These are phyloP conservation scores for Drosophila pallidifrons DNA, from an alignment of 1,140 invertebrate species.

Conservation along the genomic window DNA sequence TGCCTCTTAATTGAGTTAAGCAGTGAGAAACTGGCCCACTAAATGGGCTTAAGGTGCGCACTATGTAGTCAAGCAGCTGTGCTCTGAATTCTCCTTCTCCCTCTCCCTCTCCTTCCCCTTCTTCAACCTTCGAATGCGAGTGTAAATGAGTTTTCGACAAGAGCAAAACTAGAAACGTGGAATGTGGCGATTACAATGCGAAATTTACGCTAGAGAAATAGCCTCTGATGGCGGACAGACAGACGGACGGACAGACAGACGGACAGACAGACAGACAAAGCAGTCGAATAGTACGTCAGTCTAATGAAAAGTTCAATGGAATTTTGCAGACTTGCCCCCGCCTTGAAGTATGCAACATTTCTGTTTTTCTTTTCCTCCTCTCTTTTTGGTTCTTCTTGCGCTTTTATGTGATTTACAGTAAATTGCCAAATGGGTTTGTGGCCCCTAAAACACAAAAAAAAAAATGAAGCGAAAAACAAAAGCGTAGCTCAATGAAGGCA, in stretches of 20 bases:
- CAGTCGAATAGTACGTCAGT: neutral
- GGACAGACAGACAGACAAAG: neutral
- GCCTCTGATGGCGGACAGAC: neutral
- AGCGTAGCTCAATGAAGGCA: constrained; percentile 12
- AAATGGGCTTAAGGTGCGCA: constrained; percentile 7
- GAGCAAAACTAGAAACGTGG: neutral
- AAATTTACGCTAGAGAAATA: constrained; percentile 6
- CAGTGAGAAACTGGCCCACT: constrained; percentile 3
- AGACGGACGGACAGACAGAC: neutral
- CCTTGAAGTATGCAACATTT: constrained; percentile 54
- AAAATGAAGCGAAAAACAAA: constrained; percentile 9
- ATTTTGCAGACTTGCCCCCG: constrained; percentile 12
- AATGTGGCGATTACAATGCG: constrained; percentile 17
- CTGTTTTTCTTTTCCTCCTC: constrained; percentile 1
- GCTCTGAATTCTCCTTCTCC: no score
- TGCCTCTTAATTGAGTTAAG: constrained; percentile 14
- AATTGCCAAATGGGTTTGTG: constrained; percentile 55
- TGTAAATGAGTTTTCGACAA: constrained; percentile 11
- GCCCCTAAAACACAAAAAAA: neutral
- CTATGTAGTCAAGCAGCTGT: neutral
- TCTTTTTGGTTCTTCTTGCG: constrained; percentile 40
- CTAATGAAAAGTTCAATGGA: constrained; percentile 21
- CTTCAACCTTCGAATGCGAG: neutral
- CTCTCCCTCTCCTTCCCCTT: no score
- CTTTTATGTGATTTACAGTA: constrained; percentile 59